Evolutionary conservation across 2,113 vertebrate species (phyloP), one percentile per base, ranked within the genome.

Genomic region (Callionymus lyra): DNA sequence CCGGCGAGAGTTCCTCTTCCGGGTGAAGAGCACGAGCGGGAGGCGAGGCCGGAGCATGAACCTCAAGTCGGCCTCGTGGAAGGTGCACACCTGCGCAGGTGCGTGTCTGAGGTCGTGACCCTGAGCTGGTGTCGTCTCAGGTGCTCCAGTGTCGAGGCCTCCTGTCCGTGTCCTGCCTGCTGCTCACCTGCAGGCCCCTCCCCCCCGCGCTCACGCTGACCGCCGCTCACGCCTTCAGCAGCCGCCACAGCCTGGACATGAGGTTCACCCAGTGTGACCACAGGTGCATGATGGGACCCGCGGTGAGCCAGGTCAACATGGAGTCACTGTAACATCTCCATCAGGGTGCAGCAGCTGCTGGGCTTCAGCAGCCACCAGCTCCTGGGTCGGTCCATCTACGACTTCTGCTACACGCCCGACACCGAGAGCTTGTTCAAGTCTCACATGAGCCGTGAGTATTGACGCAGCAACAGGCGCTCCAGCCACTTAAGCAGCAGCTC

Each of bases 241-340:
- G 93, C 68, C 90, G 90, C 64, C 94, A 98, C 49, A 91, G 88
- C 82, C 94, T 98, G 94, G 94, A 98, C 83, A 92, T 98, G 92
- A 93, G 84, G 71, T 95, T 97, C 76, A 94, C 88, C 12, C 89
- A 89, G 72, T 97, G 94, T n/a, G 94, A 98, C 59, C 90, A 90
- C 65, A 91, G 92, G 94, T 93, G 68, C 68, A 58, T 42, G 12
- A 8, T 27, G 21, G 21, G 21, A 27, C 8, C 21, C 21, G 4
- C 21, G 21, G 4, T 27, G 21, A 27, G n/a, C 21, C 21, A 27
- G 4, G 21, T 4, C 21, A 27, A 27, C 8, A 27, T 27, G 4
- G 8, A 27, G 21, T 27, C 4, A 27, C 8, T 27, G 4, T 8
- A 27, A 27, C 4, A 5, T 5, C 4, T 27, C 8, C 8, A 54